A percentile compares a stretch with the other conserved stretches of the same genome.
phyloP scores from a whole-genome alignment of 2,113 vertebrate species.

The Narcine bancroftii region DNA sequence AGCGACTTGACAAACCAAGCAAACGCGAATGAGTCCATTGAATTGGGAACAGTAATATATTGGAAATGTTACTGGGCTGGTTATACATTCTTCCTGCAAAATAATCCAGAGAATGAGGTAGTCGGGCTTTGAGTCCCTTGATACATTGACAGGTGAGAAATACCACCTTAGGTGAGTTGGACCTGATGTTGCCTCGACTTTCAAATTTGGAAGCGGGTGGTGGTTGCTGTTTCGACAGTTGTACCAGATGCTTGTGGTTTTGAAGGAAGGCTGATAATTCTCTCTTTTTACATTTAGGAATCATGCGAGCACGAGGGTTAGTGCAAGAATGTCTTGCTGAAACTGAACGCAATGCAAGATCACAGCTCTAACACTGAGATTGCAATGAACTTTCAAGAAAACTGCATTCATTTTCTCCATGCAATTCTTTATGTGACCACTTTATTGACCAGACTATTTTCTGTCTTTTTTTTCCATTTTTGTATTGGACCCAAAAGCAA shows the following conservation, averaged over 20 bases:
- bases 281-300: conserved; percentile 60
- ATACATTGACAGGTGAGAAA: too few relatives aligned
- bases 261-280: background rate
- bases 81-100: too few relatives aligned
- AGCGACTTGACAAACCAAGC: too few relatives aligned
- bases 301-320: conserved; percentile 89
- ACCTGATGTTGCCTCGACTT: too few relatives aligned
- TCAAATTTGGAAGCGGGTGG: too few relatives aligned
- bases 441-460: too few relatives aligned
- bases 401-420: background rate
- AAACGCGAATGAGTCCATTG: background rate
- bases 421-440: background rate
- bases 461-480: background rate
- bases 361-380: conserved; percentile 58
- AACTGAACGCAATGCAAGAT: conserved; percentile 89
- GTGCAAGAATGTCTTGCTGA: conserved; percentile 95
- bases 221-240: background rate
- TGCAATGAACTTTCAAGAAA: background rate
- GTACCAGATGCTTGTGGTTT: background rate
- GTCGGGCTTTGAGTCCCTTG: too few relatives aligned
- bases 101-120: background rate
- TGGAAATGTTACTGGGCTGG: background rate
- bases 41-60: background rate
- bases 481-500: background rate
- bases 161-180: too few relatives aligned